Percentiles rank a stretch among this genome's conserved stretches.
Conservation (phyloP, 2,113 vertebrate genomes). For the Aegypius monachus region DNA sequence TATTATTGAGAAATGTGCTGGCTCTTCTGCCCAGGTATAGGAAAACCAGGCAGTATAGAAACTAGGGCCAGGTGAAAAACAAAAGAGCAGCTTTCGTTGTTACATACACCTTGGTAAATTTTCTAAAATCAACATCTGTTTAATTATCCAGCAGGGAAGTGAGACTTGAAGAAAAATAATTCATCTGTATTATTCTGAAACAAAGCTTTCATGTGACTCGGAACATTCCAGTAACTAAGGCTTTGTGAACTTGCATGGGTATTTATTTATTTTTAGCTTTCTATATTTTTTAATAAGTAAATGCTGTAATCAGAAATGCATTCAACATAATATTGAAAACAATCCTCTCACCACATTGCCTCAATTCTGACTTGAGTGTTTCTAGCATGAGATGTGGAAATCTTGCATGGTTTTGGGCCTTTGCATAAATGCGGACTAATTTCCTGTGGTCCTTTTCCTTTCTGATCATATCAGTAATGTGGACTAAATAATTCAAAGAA, state of each 20-base stretch:
- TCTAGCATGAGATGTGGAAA: background rate
- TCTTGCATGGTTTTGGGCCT: background rate
- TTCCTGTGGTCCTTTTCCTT: background rate
- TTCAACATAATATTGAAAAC: background rate
- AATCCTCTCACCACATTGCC: background rate
- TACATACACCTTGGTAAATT: background rate
- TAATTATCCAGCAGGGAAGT: background rate
- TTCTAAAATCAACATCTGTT: background rate
- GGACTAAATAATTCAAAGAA: background rate
- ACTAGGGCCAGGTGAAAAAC: background rate
- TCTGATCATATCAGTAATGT: background rate
- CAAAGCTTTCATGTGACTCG: background rate
- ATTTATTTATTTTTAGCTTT: background rate
- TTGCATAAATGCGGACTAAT: background rate
- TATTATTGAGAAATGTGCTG: background rate
- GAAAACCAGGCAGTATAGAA: background rate
- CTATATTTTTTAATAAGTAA: background rate
- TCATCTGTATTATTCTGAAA: background rate
- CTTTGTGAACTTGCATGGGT: background rate
- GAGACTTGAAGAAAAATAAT: constrained; percentile 27
- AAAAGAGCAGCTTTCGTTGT: background rate
- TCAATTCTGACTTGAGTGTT: background rate
- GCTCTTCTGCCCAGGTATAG: background rate
- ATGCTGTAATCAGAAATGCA: background rate
- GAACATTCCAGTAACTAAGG: background rate